These are phyloP conservation scores for Dromaius novaehollandiae DNA, from an alignment of 2,113 vertebrate species.

Conservation along the genomic window DNA sequence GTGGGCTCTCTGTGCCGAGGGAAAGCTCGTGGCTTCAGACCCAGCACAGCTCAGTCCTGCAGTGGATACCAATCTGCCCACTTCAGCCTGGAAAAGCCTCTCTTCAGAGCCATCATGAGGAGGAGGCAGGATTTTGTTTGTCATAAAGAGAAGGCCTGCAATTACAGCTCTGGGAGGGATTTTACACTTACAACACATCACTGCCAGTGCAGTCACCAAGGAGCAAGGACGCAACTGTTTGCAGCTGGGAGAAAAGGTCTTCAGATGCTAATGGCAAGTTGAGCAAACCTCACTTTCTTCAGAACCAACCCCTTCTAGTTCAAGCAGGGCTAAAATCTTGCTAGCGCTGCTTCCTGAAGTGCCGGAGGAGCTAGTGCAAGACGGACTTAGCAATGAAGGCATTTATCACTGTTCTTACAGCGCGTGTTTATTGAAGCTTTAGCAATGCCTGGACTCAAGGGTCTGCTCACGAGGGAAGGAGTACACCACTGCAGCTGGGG, in stretches of 20 bases:
- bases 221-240: background rate
- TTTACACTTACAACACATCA: accelerated
- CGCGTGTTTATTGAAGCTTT: accelerated
- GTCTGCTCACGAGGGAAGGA: background rate
- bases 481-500: accelerated
- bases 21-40: background rate
- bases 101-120: background rate
- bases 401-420: accelerated
- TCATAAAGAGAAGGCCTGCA: background rate
- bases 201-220: background rate
- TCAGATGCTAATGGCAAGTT: background rate
- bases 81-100: background rate
- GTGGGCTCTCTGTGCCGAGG: background rate
- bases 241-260: background rate
- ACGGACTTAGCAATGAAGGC: background rate
- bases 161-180: background rate
- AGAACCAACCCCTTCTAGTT: background rate
- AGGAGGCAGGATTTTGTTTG: background rate
- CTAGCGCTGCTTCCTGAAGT: background rate
- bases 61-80: background rate
- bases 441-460: background rate
- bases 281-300: background rate
- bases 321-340: background rate
- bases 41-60: background rate
- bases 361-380: background rate